These are phyloP conservation scores for Ostrea denselamellosa DNA, from an alignment of 1,140 invertebrate genomes.

Conservation along the genomic window DNA sequence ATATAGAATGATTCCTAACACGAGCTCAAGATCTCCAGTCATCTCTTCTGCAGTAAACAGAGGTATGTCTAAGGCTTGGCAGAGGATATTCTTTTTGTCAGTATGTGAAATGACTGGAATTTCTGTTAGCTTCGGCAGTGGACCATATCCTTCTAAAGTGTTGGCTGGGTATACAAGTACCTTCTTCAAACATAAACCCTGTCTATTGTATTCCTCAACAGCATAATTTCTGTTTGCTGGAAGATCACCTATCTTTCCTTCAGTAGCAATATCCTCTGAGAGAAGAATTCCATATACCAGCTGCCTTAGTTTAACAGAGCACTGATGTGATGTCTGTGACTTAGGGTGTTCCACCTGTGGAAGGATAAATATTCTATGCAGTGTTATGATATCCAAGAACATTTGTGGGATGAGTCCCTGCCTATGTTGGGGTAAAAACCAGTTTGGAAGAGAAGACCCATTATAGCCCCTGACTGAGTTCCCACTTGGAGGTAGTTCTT, in stretches of 20 bases:
- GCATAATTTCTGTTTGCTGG: conserved; percentile 71
- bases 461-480: conserved; percentile 51
- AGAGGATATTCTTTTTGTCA: conserved; percentile 60
- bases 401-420: conserved; percentile 82
- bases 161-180: conserved; percentile 65
- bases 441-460: conserved; percentile 80
- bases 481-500: background rate
- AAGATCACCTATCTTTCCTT: conserved; percentile 40
- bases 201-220: conserved; percentile 75
- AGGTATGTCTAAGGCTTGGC: conserved; percentile 56
- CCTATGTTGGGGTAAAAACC: conserved; percentile 84
- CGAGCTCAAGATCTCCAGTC: conserved; percentile 83
- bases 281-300: conserved; percentile 84
- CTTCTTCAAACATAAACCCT: conserved; percentile 64
- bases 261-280: conserved; percentile 8
- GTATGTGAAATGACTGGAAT: conserved; percentile 54
- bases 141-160: conserved; percentile 59
- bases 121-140: conserved; percentile 64
- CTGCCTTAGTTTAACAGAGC: conserved; percentile 83
- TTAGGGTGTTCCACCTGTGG: conserved; percentile 87
- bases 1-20: conserved; percentile 84
- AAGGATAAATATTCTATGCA: conserved; percentile 84
- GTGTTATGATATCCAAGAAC: conserved; percentile 85
- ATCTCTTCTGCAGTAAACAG: conserved; percentile 74
- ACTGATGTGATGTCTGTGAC: conserved; percentile 82